These are phyloP conservation scores for Amphiura filiformis DNA, from an alignment of 35 echinoderm and acorn worm species.

Conservation along the genomic window DNA sequence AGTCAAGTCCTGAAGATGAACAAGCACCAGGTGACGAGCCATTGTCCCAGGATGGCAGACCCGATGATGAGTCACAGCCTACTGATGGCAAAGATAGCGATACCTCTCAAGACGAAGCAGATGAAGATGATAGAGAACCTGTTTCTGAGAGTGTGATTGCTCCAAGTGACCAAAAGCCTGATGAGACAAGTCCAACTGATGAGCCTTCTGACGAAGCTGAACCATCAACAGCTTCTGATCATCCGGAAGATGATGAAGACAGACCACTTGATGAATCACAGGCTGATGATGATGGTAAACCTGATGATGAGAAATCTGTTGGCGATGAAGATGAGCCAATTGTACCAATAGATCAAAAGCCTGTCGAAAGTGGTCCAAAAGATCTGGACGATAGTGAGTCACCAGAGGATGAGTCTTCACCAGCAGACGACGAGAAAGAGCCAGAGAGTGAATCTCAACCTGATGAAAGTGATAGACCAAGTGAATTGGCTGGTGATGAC, in stretches of 20 bases:
- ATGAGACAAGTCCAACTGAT: background rate
- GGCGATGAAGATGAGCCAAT: background rate
- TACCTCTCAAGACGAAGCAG: background rate
- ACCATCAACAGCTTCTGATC: background rate
- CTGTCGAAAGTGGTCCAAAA: background rate
- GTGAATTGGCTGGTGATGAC: background rate
- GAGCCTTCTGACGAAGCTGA: no score
- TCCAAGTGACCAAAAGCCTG: background rate
- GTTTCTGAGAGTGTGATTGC: slow-evolving; percentile 12
- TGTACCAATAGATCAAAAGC: background rate
- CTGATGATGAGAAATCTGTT: background rate
- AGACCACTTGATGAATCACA: background rate
- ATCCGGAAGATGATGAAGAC: background rate
- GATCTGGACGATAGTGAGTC: background rate
- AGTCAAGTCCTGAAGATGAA: background rate
- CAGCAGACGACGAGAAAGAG: background rate
- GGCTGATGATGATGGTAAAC: background rate
- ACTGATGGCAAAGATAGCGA: background rate
- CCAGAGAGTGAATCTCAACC: background rate
- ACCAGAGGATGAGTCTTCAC: background rate
- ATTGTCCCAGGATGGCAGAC: background rate
- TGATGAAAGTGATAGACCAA: no score
- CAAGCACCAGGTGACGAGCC: background rate
- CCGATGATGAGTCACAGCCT: slow-evolving; percentile 10
- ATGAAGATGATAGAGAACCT: slow-evolving; percentile 36